phyloP scores from a whole-genome alignment of 2,888 invertebrate genomes.

The Drosophila greeni region DNA sequence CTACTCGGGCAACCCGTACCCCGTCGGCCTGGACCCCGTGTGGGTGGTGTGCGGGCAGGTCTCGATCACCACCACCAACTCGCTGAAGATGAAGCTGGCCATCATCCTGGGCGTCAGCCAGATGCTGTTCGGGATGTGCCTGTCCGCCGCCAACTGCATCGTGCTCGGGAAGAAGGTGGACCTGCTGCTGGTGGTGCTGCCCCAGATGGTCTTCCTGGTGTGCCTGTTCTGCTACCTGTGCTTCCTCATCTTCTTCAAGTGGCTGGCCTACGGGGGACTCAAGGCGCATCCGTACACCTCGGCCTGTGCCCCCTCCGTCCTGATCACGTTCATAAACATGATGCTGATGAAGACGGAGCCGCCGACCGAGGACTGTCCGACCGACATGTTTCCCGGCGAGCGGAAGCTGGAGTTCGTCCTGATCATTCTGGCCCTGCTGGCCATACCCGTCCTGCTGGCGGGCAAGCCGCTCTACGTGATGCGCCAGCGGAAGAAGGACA shows the following conservation, averaged over 20 bases:
- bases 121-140: conserved; percentile 94
- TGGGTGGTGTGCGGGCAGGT: conserved; percentile 88
- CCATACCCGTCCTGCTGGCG: conserved; percentile 94
- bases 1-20: conserved; percentile 81
- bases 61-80: conserved; percentile 94
- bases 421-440: conserved; percentile 87
- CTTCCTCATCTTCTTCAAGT: conserved; percentile 93
- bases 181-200: conserved; percentile 90
- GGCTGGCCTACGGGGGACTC: conserved; percentile 85
- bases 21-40: conserved; percentile 89
- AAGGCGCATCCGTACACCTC: conserved; percentile 75
- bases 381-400: conserved; percentile 85
- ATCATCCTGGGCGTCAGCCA: conserved; percentile 95
- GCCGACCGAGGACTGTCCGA: conserved; percentile 78
- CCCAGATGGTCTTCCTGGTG: conserved; percentile 90
- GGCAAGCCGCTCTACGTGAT: conserved; percentile 90
- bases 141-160: conserved; percentile 87
- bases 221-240: conserved; percentile 94
- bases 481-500: conserved; percentile 23
- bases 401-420: conserved; percentile 85
- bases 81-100: conserved; percentile 97
- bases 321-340: conserved; percentile 89
- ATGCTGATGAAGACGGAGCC: conserved; percentile 81
- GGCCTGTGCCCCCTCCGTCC: conserved; percentile 85
- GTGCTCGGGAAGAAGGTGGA: conserved; percentile 84